Conservation (phyloP, 2,113 vertebrate species). For the Hemiprocne comata region DNA sequence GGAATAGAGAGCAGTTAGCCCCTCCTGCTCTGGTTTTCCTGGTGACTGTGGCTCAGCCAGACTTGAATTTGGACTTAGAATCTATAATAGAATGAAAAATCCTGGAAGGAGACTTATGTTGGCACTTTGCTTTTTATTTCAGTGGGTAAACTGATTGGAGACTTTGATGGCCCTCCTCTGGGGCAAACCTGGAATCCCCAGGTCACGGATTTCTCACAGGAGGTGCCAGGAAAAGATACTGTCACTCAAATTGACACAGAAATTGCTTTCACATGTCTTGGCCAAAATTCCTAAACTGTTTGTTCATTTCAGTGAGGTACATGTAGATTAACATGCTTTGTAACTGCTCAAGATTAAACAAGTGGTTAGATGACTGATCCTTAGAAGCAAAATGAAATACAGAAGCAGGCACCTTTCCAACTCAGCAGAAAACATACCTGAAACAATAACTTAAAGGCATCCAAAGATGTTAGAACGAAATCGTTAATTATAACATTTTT, state of each 20-base stretch:
- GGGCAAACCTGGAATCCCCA: neutral
- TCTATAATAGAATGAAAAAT: neutral
- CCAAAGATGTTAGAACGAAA: slow-evolving; percentile 10
- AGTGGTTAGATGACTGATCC: neutral
- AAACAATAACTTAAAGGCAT: neutral
- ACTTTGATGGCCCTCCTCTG: neutral
- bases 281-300: neutral
- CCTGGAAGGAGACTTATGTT: neutral
- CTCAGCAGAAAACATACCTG: neutral
- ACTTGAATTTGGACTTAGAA: neutral
- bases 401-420: neutral
- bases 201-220: neutral
- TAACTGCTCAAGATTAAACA: neutral
- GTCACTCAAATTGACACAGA: neutral
- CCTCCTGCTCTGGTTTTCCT: neutral
- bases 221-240: neutral
- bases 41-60: neutral
- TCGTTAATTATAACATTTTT: neutral
- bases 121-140: neutral
- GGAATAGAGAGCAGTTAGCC: neutral
- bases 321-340: neutral
- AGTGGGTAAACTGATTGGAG: neutral
- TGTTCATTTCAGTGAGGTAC: neutral
- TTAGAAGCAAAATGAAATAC: neutral
- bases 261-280: neutral